phyloP scores from a whole-genome alignment of 2,113 vertebrate genomes.

The Pituophis catenifer region DNA sequence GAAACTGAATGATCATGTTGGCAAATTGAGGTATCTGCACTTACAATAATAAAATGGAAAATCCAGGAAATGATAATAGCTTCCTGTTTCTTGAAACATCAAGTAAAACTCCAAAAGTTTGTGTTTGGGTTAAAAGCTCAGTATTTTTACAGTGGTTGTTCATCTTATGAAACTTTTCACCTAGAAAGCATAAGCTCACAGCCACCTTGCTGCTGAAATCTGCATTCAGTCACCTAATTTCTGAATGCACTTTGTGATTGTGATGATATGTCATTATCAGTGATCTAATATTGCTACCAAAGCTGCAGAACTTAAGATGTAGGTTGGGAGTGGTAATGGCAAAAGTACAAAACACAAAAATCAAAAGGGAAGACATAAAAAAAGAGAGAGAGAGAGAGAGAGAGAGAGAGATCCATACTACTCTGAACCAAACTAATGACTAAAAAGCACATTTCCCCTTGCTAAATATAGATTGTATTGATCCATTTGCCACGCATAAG shows the following conservation, averaged over 20 bases:
- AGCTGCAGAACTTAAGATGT: background rate
- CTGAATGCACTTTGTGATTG: background rate
- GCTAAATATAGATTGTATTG: constrained; percentile 20
- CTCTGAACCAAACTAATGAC: constrained; percentile 20
- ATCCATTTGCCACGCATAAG: background rate
- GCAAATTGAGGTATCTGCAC: background rate
- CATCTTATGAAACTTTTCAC: background rate
- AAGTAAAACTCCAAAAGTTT: background rate
- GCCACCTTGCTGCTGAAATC: background rate
- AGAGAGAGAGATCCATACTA: background rate
- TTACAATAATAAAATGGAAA: background rate
- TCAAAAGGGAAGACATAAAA: background rate
- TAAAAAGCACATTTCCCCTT: constrained; percentile 28
- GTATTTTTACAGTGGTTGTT: background rate
- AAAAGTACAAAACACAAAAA: background rate
- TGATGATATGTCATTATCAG: background rate
- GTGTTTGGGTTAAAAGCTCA: background rate
- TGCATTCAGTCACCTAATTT: background rate
- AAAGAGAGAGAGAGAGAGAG: background rate
- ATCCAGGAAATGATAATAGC: background rate
- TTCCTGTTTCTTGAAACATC: background rate
- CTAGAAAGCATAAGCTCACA: background rate
- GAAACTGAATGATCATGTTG: background rate
- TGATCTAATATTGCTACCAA: background rate
- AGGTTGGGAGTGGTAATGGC: background rate